Percentiles rank a stretch among this genome's conserved stretches.
These are phyloP conservation scores for Cichlasoma orientale DNA, from an alignment of 2,797 vertebrate genomes.

Conservation along the genomic window DNA sequence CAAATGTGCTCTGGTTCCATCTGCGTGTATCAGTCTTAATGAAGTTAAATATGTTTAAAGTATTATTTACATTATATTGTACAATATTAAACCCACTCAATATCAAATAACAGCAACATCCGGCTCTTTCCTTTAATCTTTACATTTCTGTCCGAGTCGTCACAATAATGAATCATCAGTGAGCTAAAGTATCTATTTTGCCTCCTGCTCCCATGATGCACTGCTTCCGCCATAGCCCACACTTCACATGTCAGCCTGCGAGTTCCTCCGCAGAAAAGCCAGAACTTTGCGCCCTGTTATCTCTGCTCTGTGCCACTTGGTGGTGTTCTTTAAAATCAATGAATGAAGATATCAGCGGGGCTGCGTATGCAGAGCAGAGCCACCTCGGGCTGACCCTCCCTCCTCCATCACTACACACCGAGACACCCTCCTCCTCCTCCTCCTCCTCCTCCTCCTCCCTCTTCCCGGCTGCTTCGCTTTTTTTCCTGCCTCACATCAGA, in stretches of 20 bases:
- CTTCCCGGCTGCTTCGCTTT: slow-evolving; percentile 35
- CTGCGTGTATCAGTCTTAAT: neutral
- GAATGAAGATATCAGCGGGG: slow-evolving; percentile 81
- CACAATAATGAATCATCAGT: neutral
- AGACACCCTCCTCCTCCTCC: slow-evolving; percentile 11
- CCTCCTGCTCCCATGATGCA: slow-evolving; percentile 4
- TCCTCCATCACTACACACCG: slow-evolving; percentile 52
- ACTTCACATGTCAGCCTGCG: neutral
- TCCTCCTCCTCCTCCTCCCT: slow-evolving; percentile 4
- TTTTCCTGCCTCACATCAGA: slow-evolving; percentile 54
- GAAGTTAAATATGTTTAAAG: neutral
- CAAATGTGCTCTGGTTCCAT: neutral
- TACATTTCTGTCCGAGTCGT: neutral
- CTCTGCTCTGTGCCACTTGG: slow-evolving; percentile 92
- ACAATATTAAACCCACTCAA: neutral
- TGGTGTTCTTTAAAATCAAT: slow-evolving; percentile 88
- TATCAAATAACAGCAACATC: neutral
- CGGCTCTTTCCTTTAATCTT: neutral
- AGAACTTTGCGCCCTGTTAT: slow-evolving; percentile 84
- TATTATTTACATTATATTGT: neutral
- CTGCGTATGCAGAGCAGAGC: slow-evolving; percentile 72
- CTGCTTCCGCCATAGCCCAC: neutral
- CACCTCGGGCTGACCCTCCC: slow-evolving; percentile 81
- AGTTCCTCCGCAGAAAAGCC: slow-evolving; percentile 35
- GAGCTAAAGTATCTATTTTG: neutral